Conservation (phyloP, 2,113 vertebrate genomes). For the Anser cygnoides region DNA sequence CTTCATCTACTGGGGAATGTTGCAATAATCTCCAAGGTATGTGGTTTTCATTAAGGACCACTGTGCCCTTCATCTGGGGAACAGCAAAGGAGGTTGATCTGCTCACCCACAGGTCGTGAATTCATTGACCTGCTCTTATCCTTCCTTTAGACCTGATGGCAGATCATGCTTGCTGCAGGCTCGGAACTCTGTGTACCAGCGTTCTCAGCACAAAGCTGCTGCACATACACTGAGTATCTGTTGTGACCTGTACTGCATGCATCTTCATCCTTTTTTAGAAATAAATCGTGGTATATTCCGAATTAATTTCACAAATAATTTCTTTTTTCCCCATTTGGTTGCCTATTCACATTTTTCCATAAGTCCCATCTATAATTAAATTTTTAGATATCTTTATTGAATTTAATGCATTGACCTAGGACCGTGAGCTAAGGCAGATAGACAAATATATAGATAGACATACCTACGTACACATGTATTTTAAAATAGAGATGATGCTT, state of each 20-base stretch:
- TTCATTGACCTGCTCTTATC: not conserved
- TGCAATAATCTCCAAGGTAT: not conserved
- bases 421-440: not conserved
- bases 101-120: not conserved
- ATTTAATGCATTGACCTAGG: not conserved
- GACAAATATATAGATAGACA: not conserved
- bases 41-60: not conserved
- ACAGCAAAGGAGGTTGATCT: not conserved
- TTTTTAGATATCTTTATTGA: not conserved
- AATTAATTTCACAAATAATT: not conserved
- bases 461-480: not conserved
- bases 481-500: not conserved
- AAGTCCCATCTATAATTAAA: not conserved
- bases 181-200: not conserved
- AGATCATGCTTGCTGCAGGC: not conserved
- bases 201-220: not conserved
- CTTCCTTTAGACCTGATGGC: not conserved
- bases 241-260: not conserved
- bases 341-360: not conserved
- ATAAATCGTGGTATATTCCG: not conserved
- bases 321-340: not conserved
- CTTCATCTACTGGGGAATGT: not conserved
- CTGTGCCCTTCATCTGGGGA: not conserved
- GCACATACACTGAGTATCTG: not conserved
- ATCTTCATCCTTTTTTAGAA: not conserved